Evolutionary conservation across 1,140 invertebrate genomes (phyloP), one percentile per base, ranked within the genome.

Genomic region (Vollenhovia emeryi): DNA sequence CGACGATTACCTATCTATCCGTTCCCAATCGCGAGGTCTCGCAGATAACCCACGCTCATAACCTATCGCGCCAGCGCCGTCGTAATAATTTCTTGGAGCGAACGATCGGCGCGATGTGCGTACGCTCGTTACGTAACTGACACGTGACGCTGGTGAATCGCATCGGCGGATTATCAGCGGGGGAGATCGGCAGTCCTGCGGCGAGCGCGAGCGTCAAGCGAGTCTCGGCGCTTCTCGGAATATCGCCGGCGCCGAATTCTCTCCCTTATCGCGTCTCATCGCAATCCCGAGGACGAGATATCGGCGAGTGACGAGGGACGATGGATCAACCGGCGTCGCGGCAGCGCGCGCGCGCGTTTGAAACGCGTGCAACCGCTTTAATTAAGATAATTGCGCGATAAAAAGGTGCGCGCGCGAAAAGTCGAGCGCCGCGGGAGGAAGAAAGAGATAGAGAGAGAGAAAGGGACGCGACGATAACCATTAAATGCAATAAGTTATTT

Each of bases 21-120:
- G 55, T 90, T 89, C 74, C 74, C 85, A 92, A 92, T 92, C 91
- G 90, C 90, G 88, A 91, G 91, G 91, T 92, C 90, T 92, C 64
- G n/a, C 73, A 92, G 91, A 92, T 92, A 92, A 92, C 91, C 92
- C 80, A 91, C 71, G 84, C 84, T 91, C 89, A 83, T 78, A 91
- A 90, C 74, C 88, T 80, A 85, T 91, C 79, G 76, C 66, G 52
- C 15, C 78, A 43, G 3, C 52, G 71, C 40, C 36, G 62, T 55
- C 21, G 21, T 45, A 62, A 45, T 57, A 52, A 45, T 79, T 86
- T 60, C 43, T 82, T 62, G 48, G 15, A n/a, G 15, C n/a, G 18
- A 57, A 13, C n/a, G 48, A 66, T 13, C 36, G 40, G 27, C 52
- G 43, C 36, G 68, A 64, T 76, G 79, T 80, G 80, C n/a, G 36